phyloP scores from a whole-genome alignment of 64 coral and sea anemone species.

The Porites lutea region DNA sequence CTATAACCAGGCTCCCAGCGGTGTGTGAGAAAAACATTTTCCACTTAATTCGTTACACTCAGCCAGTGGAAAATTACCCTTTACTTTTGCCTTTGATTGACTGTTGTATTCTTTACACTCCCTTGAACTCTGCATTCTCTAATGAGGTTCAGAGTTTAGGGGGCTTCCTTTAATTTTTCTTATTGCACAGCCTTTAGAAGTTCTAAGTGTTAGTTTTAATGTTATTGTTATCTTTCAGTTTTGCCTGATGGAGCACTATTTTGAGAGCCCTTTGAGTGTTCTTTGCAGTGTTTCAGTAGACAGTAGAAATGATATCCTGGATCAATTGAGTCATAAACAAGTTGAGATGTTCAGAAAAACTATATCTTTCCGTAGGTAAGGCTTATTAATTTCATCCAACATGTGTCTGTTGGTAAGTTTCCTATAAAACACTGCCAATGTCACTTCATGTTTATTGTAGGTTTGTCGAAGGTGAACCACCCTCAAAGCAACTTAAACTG shows the following conservation, averaged over 20 bases:
- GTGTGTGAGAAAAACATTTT: too few species aligned
- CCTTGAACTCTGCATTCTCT: too few species aligned
- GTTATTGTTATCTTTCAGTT: constrained; percentile 51
- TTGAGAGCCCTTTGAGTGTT: constrained; percentile 72
- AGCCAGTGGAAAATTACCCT: too few species aligned
- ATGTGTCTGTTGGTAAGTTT: too few species aligned
- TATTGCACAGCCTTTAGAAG: too few species aligned
- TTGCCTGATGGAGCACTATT: constrained; percentile 84
- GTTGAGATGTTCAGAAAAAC: constrained; percentile 71
- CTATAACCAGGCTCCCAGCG: too few species aligned
- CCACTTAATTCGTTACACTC: too few species aligned
- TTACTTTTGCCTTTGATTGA: too few species aligned
- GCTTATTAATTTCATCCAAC: neutral
- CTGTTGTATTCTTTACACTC: too few species aligned
- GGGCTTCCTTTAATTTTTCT: too few species aligned
- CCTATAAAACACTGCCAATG: too few species aligned
- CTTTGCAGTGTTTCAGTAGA: constrained; percentile 56
- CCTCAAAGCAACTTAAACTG: constrained; percentile 34
- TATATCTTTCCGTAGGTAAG: constrained; percentile 71
- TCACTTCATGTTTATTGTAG: neutral
- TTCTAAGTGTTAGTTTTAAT: neutral
- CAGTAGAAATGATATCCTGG: constrained; percentile 20
- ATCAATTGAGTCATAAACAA: constrained; percentile 58
- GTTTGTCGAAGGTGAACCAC: constrained; percentile 59
- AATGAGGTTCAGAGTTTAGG: too few species aligned